Evolutionary conservation across 2,113 vertebrate genomes (phyloP).

Genomic region (Tretioscincus oriximinensis): DNA sequence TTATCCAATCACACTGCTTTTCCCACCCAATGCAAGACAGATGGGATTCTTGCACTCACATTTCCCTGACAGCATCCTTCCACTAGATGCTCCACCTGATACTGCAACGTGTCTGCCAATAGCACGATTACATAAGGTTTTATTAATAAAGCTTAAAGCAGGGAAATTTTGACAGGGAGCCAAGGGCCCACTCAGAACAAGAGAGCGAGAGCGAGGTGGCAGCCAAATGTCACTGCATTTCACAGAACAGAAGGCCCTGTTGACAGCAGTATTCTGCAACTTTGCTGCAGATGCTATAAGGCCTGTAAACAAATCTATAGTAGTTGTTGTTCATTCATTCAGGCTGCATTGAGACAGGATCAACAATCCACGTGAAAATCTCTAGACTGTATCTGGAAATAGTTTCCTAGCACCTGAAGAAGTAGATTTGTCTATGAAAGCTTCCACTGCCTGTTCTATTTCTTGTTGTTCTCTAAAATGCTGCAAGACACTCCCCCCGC

Average conservation of each 20-base stretch:
- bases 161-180: background rate
- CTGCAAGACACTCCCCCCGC: too few species aligned
- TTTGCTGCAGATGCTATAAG: background rate
- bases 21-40: background rate
- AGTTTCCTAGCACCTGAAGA: too few species aligned
- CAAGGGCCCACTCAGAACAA: conserved; percentile 17
- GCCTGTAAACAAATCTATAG: too few species aligned
- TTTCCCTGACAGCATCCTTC: background rate
- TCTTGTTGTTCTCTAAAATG: too few species aligned
- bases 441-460: too few species aligned
- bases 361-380: too few species aligned
- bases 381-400: too few species aligned
- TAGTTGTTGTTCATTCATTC: too few species aligned
- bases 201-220: background rate
- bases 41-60: background rate
- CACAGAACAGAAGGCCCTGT: background rate
- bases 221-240: background rate
- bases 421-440: too few species aligned
- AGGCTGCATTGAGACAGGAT: too few species aligned
- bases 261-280: background rate
- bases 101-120: background rate
- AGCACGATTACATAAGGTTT: background rate
- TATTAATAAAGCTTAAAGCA: background rate
- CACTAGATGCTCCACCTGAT: conserved; percentile 7
- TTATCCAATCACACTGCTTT: background rate